phyloP scores from a whole-genome alignment of 2,797 vertebrate genomes.

The Perodicticus potto region DNA sequence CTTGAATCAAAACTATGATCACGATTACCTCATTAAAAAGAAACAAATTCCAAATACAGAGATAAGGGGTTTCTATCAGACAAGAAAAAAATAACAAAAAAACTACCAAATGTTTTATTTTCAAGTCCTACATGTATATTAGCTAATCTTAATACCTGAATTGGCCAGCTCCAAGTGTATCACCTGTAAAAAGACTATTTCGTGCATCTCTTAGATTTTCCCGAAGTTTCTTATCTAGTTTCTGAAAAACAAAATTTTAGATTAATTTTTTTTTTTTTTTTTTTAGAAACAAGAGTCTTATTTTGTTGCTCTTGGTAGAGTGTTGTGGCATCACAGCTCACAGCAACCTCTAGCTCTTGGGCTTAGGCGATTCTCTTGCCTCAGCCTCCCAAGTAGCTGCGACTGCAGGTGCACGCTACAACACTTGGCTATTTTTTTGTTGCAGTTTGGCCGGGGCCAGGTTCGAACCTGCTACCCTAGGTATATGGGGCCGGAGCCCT shows the following conservation, averaged over 20 bases:
- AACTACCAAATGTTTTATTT: constrained; percentile 38
- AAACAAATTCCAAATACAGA: constrained; percentile 2
- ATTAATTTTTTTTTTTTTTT: not conserved
- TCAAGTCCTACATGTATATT: not conserved
- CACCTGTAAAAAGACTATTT: constrained; percentile 98
- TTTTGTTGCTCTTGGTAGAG: too few relatives aligned
- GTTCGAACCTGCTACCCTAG: too few relatives aligned
- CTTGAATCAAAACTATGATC: constrained; percentile 54
- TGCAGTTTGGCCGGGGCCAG: too few relatives aligned
- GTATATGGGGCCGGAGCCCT: too few relatives aligned
- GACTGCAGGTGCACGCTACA: too few relatives aligned
- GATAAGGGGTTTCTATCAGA: constrained; percentile 30
- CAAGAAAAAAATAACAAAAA: not conserved
- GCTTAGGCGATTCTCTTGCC: too few relatives aligned
- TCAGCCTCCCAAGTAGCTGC: too few relatives aligned
- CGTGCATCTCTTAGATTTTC: constrained; percentile 98
- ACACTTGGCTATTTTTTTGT: too few relatives aligned
- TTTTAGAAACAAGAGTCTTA: too few relatives aligned
- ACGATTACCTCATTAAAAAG: constrained; percentile 37
- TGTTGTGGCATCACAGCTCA: too few relatives aligned
- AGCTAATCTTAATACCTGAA: constrained; percentile 93
- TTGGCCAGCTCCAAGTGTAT: constrained; percentile 95
- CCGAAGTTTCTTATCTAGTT: constrained; percentile 98
- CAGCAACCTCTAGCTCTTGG: too few relatives aligned
- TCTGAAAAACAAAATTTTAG: constrained; percentile 88